Evolutionary conservation across 2,113 vertebrate species (phyloP).

Genomic region (Pterophyllum scalare): DNA sequence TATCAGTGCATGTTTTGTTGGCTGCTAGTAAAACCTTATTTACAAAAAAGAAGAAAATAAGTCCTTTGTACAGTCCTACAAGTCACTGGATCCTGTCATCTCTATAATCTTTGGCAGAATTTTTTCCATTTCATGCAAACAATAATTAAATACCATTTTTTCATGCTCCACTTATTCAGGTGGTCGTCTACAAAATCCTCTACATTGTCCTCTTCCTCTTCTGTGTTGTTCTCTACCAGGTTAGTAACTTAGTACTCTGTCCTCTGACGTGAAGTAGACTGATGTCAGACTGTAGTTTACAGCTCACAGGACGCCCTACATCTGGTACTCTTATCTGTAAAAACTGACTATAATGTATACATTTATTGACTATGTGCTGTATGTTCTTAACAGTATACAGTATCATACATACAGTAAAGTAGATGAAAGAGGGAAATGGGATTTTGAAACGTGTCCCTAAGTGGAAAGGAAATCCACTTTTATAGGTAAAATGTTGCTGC

Average conservation of each 20-base stretch:
- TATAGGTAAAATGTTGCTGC: conserved; percentile 3
- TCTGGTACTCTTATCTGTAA: not conserved
- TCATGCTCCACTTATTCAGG: conserved; percentile 38
- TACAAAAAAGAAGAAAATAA: not conserved
- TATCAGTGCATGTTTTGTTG: not conserved
- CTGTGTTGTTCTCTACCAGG: conserved; percentile 80
- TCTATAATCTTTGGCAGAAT: not conserved
- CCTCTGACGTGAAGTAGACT: not conserved
- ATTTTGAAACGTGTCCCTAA: conserved; percentile 17
- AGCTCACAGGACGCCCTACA: not conserved
- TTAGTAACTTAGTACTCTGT: conserved; percentile 20
- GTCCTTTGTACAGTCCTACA: not conserved
- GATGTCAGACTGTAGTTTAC: not conserved
- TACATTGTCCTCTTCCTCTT: conserved; percentile 80
- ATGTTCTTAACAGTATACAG: not conserved
- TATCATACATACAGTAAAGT: not conserved
- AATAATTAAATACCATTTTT: not conserved
- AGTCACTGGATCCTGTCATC: not conserved
- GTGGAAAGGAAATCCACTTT: conserved; percentile 22
- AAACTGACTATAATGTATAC: not conserved
- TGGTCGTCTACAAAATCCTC: conserved; percentile 80
- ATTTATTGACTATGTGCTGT: not conserved
- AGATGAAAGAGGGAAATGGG: not conserved
- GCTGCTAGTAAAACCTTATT: not conserved
- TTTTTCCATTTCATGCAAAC: not conserved